These are phyloP conservation scores for Martes martes DNA, from an alignment of 2,113 vertebrate genomes.

Conservation along the genomic window DNA sequence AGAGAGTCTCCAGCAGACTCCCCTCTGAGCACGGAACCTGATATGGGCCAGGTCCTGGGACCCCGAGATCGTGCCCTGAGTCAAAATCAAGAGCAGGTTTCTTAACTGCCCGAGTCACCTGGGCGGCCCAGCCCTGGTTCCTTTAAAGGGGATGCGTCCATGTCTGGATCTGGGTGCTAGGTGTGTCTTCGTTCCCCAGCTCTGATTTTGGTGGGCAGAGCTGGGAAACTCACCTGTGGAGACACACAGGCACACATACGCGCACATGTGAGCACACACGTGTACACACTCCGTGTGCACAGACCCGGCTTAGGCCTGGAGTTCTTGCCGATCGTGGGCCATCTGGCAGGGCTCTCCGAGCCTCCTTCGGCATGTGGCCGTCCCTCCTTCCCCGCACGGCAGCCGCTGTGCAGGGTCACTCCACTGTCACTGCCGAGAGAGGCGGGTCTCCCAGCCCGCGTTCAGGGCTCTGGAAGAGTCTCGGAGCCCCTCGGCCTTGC, in stretches of 20 bases:
- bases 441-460: not conserved
- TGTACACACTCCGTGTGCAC: not conserved
- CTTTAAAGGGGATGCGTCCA: not conserved
- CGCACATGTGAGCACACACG: rapidly evolving
- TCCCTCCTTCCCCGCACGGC: too few species aligned
- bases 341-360: not conserved
- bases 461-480: not conserved
- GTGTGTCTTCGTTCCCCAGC: not conserved
- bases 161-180: not conserved
- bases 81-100: not conserved
- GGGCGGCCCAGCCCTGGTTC: not conserved
- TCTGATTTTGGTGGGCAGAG: not conserved
- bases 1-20: not conserved
- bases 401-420: not conserved
- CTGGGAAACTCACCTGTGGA: not conserved
- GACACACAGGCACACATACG: too few species aligned
- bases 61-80: not conserved
- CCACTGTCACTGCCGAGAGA: not conserved
- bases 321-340: rapidly evolving
- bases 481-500: too few species aligned
- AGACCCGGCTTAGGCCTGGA: rapidly evolving
- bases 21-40: not conserved
- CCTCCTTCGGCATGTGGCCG: too few species aligned
- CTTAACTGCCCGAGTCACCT: not conserved
- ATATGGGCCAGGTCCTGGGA: not conserved